These are phyloP conservation scores for Lasioglossum figueresi DNA, from an alignment of 2,888 invertebrate genomes.

Conservation along the genomic window DNA sequence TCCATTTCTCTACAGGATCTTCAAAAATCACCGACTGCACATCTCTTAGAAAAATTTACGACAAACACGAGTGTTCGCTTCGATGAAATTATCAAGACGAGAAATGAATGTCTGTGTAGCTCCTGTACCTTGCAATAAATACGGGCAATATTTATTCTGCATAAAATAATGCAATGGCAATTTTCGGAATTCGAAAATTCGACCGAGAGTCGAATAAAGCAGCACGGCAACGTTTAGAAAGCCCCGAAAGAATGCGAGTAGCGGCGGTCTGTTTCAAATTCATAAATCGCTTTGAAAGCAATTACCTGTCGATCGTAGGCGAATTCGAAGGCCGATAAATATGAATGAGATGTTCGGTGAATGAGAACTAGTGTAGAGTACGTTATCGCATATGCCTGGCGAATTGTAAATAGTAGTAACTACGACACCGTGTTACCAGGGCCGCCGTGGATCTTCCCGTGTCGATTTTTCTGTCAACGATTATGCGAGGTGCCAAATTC, in stretches of 20 bases:
- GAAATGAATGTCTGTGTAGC: background rate
- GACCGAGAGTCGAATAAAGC: background rate
- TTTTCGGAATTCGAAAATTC: background rate
- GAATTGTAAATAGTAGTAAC: conserved; percentile 43
- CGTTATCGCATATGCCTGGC: conserved; percentile 29
- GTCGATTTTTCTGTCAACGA: conserved; percentile 1
- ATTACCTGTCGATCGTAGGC: conserved; percentile 25
- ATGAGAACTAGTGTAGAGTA: conserved; percentile 55
- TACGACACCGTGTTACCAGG: conserved; percentile 18
- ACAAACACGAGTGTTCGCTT: too few relatives aligned
- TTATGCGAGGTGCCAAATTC: background rate
- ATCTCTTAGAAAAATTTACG: background rate
- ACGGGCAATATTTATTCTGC: background rate
- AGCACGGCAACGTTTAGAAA: conserved; percentile 56
- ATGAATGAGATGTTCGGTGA: conserved; percentile 64
- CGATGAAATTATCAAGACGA: background rate
- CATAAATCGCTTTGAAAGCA: conserved; percentile 55
- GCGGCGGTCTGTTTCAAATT: conserved; percentile 38
- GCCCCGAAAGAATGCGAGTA: conserved; percentile 44
- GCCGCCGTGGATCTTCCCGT: background rate
- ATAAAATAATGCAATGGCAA: background rate
- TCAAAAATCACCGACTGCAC: background rate
- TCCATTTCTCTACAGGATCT: background rate
- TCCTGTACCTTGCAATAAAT: too few relatives aligned
- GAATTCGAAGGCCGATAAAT: conserved; percentile 44